Base-by-base conservation (phyloP, 2,888 invertebrate genomes). In the Calephelis perditalis region DNA sequence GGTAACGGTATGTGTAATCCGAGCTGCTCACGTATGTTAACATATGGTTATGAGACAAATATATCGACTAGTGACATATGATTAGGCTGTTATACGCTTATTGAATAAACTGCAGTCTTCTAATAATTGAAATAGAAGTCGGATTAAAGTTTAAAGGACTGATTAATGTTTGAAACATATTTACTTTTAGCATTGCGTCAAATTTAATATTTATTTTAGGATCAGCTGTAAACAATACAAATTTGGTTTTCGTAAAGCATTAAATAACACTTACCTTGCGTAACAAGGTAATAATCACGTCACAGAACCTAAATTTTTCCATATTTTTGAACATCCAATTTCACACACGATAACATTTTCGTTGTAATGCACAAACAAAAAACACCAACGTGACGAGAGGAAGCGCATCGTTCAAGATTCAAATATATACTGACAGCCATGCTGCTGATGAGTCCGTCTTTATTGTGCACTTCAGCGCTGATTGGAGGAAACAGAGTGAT, bases 341-440 rank as follows among this genome's bases (percentile, higher is more conserved):
- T 89, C 88, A 91, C 91, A 91, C 86, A 81, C 91, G 86, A 85
- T 82, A 86, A 77, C 87, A 91, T 90, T 86, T 83, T 86, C 87
- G 86, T 82, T 81, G 82, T 82, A 82, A 79, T 83, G 81, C 84
- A 87, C 84, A 86, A 87, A 88, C 82, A 90, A 88, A 89, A 91
- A 91, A 91, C 88, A 85, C 86, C 91, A 91, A 91, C 86, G 82
- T 92, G 92, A 93, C 92, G 94, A 94, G 94, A 95, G 95, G 95
- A 94, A 94, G 93, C 93, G 93, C 95, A 95, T 96, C 93, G 92
- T 94, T 89, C 93, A 93, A 94, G 93, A 93, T 94, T 95, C 95
- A 96, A 95, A 96, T 97, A 95, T 97, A 97, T 97, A 98, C 96
- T 97, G 97, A 95, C 96, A 96, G 96, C 96, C 96, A 96, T 96